Evolutionary conservation across 2,888 invertebrate species (phyloP), one percentile per base, ranked within the genome.

Genomic region (Laspeyria flexula): DNA sequence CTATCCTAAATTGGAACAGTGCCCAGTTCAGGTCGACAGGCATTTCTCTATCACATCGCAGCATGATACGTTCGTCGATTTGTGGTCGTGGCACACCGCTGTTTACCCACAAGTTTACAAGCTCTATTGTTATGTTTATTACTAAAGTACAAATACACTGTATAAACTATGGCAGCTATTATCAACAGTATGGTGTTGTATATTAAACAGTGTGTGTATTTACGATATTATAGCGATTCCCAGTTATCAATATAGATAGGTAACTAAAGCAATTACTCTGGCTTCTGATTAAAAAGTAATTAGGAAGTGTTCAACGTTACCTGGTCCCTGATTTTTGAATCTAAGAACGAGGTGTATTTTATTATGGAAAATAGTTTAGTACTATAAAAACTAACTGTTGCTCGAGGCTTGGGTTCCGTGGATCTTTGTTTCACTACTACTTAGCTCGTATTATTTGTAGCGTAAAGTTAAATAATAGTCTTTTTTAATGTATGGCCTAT

Each of bases 31-130:
- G 13, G 11, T 3, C 5, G 23, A 13, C 13, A 23, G 25, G 37
- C 21, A 23, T 37, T 25, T 13, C 10, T 4, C 10, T 33, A 33
- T 42, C 33, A 25, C 3, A 13, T 13, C 1, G 23, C n/a, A 9
- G 25, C 5, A 12, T 10, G 13, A 29, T 35, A 12, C n/a, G 18
- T 30, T 18, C 27, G 27, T 29, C 35, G 25, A 43, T 35, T 43
- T 35, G 34, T 37, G 43, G 10, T 37, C 9, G n/a, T 23, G 30
- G 15, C 2, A 30, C 13, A 38, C 30, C 21, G 13, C n/a, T 37
- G 29, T 29, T 18, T 13, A 37, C 18, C 44, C 30, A 21, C 44
- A 30, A 30, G 21, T 38, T 38, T 21, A 30, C 21, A 44, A 30
- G 21, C 44, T 11, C 12, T 16, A 16, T 4, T 34, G 34, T 16